phyloP scores from a whole-genome alignment of 2,797 vertebrate genomes.

The Fistularia tabacaria region DNA sequence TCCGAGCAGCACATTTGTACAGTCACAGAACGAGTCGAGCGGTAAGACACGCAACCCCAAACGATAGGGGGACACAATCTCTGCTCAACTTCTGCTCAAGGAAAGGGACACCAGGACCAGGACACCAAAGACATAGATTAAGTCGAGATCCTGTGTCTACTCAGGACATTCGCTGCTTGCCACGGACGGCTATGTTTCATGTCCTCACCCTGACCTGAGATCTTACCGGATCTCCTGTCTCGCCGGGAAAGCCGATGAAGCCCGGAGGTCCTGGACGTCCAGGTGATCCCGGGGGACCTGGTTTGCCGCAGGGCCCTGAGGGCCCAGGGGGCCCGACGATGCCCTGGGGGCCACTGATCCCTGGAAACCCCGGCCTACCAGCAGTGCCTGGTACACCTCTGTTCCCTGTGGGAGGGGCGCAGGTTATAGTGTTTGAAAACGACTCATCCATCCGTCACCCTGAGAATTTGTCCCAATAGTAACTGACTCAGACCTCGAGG shows the following conservation, averaged over 20 bases:
- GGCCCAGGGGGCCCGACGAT: conserved; percentile 49
- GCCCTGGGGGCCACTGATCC: conserved; percentile 50
- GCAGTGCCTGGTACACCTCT: conserved; percentile 51
- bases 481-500: conserved; percentile 53
- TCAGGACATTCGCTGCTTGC: too few species aligned
- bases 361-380: conserved; percentile 51
- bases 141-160: too few species aligned
- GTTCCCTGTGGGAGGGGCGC: conserved; percentile 48
- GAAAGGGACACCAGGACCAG: too few species aligned
- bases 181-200: too few species aligned
- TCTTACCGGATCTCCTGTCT: conserved; percentile 66
- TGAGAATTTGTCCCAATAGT: neutral
- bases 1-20: too few species aligned
- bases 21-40: too few species aligned
- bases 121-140: too few species aligned
- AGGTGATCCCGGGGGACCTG: conserved; percentile 49
- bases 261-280: conserved; percentile 60
- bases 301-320: conserved; percentile 41
- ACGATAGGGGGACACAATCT: too few species aligned
- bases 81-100: too few species aligned
- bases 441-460: too few species aligned
- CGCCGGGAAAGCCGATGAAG: conserved; percentile 60
- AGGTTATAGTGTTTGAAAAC: too few species aligned
- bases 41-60: too few species aligned
- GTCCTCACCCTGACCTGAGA: neutral